Evolutionary conservation across 2,888 invertebrate species (phyloP).

Genomic region (Stegana nigrithorax): DNA sequence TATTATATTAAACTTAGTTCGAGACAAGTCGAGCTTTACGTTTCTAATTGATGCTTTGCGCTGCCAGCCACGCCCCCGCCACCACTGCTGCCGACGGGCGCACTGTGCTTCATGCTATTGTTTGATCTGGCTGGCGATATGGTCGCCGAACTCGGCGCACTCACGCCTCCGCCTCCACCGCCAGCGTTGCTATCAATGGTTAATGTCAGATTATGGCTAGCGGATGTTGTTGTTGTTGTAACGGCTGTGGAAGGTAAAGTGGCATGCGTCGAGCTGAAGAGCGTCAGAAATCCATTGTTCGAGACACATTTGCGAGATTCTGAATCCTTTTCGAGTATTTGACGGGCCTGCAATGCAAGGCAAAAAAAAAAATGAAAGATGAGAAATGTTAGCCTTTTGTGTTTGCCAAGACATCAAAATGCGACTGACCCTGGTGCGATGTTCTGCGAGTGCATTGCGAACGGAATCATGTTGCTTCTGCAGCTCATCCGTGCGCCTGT

Average conservation of each 20-base stretch:
- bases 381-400: background rate
- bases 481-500: conserved; percentile 80
- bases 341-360: conserved; percentile 58
- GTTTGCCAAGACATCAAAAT: background rate
- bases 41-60: background rate
- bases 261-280: conserved; percentile 58
- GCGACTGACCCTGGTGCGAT: conserved; percentile 73
- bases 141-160: conserved; percentile 40
- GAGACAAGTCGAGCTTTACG: background rate
- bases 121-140: conserved; percentile 62
- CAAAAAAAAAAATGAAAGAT: background rate
- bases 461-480: conserved; percentile 84
- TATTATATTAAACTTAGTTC: background rate
- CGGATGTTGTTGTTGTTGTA: conserved; percentile 27
- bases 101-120: conserved; percentile 49
- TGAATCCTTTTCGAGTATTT: conserved; percentile 66
- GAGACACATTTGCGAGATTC: conserved; percentile 65
- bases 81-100: conserved; percentile 25
- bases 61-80: background rate
- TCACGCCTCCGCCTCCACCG: conserved; percentile 33
- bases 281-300: conserved; percentile 65
- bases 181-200: conserved; percentile 41
- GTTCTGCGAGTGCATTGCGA: conserved; percentile 76
- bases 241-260: conserved; percentile 44
- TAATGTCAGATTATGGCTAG: conserved; percentile 54